Conservation (phyloP, 2,797 vertebrate genomes). For the Malurus splendens region DNA sequence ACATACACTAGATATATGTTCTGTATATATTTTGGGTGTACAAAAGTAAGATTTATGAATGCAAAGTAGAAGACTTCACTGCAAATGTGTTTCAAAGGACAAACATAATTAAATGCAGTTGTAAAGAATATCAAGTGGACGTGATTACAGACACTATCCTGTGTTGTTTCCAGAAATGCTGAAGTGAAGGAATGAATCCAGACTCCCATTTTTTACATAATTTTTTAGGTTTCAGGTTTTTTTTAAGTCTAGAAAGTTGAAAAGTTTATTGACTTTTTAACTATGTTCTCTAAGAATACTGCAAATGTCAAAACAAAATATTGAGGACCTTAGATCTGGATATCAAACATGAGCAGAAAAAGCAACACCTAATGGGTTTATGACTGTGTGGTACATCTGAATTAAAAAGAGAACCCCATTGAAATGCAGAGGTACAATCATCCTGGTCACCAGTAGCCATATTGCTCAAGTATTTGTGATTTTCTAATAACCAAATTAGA, state of each 20-base stretch:
- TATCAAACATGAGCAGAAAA: not conserved
- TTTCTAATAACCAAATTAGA: slow-evolving; percentile 67
- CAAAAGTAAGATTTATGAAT: slow-evolving; percentile 55
- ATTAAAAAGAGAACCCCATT: not conserved
- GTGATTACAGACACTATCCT: slow-evolving; percentile 43
- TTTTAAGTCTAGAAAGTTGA: not conserved
- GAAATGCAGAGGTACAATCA: not conserved
- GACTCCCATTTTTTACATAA: not conserved
- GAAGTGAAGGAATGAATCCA: not conserved
- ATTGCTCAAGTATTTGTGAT: slow-evolving; percentile 19
- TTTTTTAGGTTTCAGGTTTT: not conserved
- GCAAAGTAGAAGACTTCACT: slow-evolving; percentile 56
- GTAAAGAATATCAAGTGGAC: slow-evolving; percentile 54
- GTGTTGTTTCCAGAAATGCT: not conserved
- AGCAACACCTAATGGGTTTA: slow-evolving; percentile 4
- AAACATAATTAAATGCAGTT: slow-evolving; percentile 66
- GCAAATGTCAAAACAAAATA: not conserved
- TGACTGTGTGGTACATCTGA: not conserved
- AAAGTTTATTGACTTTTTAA: slow-evolving; percentile 8
- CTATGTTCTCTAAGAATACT: not conserved
- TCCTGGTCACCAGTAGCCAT: not conserved
- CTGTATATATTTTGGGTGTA: slow-evolving; percentile 35
- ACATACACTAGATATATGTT: slow-evolving; percentile 39
- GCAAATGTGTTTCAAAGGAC: slow-evolving; percentile 63
- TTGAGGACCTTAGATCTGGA: not conserved